Conservation (phyloP, 2,797 vertebrate genomes). For the Lerista edwardsae region DNA sequence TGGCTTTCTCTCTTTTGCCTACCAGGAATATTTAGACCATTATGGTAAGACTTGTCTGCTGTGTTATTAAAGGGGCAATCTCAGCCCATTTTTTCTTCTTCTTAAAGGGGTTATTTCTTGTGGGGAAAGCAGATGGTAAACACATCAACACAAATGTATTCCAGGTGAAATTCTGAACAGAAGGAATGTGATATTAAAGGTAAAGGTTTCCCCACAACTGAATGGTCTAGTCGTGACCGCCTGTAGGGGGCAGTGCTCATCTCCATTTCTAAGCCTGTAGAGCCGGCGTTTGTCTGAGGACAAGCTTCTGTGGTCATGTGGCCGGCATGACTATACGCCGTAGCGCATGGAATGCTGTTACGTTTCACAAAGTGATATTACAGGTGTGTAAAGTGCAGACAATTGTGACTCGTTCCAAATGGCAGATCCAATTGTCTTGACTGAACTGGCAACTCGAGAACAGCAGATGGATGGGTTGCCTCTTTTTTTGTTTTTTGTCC, state of each 20-base stretch:
- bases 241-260: too few relatives aligned
- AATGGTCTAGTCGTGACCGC: too few relatives aligned
- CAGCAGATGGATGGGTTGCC: neutral
- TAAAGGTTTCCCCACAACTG: too few relatives aligned
- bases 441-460: neutral
- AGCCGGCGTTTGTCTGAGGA: too few relatives aligned
- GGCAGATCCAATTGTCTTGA: accelerated
- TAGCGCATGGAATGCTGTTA: too few relatives aligned
- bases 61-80: neutral
- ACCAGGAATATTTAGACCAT: neutral
- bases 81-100: neutral
- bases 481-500: neutral
- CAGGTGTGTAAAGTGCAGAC: accelerated
- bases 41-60: neutral
- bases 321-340: too few relatives aligned
- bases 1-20: neutral
- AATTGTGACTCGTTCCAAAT: neutral
- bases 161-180: accelerated
- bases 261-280: too few relatives aligned
- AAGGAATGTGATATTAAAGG: too few relatives aligned
- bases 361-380: too few relatives aligned
- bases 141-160: neutral
- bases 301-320: too few relatives aligned
- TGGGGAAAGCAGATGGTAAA: neutral
- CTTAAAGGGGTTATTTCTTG: neutral